phyloP scores from a whole-genome alignment of 1,140 invertebrate genomes.

The Antheraea mylitta region DNA sequence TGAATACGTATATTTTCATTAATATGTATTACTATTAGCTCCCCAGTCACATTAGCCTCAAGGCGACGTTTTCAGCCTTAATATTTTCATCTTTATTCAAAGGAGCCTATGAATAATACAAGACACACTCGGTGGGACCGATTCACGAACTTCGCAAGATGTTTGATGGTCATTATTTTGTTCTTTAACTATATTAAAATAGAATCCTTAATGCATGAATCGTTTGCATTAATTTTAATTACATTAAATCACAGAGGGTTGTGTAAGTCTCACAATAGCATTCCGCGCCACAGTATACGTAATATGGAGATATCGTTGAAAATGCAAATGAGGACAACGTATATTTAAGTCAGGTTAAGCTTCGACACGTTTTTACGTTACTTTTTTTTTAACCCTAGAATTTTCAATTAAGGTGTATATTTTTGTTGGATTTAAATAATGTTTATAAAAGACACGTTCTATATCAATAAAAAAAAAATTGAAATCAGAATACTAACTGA shows the following conservation, averaged over 20 bases:
- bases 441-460: too few relatives aligned
- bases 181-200: conserved; percentile 58
- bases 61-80: conserved; percentile 53
- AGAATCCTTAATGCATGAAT: conserved; percentile 21
- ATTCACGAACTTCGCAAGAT: conserved; percentile 51
- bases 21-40: conserved; percentile 68
- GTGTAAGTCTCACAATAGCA: conserved; percentile 5
- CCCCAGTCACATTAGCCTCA: conserved; percentile 47
- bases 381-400: neutral
- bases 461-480: too few relatives aligned
- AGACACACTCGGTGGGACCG: conserved; percentile 41
- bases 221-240: conserved; percentile 24
- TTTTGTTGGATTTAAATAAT: too few relatives aligned
- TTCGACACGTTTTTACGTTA: conserved; percentile 1
- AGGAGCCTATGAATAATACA: conserved; percentile 71
- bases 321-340: conserved; percentile 11
- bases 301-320: conserved; percentile 12
- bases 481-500: too few relatives aligned
- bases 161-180: conserved; percentile 46
- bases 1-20: conserved; percentile 44
- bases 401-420: neutral
- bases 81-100: conserved; percentile 76
- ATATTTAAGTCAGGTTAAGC: conserved; percentile 12
- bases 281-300: conserved; percentile 10
- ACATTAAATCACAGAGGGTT: conserved; percentile 13